A percentile compares a stretch with the other conserved stretches of the same genome.
These are phyloP conservation scores for Monopis laevigella DNA, from an alignment of 2,888 invertebrate genomes.

Conservation along the genomic window DNA sequence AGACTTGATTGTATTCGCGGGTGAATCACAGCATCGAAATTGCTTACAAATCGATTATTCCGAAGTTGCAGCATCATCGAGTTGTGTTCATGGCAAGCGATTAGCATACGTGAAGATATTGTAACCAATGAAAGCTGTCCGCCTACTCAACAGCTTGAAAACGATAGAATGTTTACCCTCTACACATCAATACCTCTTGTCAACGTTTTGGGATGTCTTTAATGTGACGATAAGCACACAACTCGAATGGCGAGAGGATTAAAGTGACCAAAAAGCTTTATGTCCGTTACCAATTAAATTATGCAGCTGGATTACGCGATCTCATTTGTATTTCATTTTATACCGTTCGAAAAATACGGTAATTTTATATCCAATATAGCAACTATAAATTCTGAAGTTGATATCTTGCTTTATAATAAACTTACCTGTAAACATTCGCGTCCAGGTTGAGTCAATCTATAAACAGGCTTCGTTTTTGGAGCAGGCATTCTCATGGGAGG, in stretches of 20 bases:
- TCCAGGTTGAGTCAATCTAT: constrained; percentile 42
- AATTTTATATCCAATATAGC: neutral
- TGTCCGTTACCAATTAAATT: constrained; percentile 31
- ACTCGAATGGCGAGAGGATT: neutral
- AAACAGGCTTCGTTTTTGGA: constrained; percentile 30
- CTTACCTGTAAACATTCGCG: constrained; percentile 50
- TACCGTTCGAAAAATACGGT: too few relatives aligned
- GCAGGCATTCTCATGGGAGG: constrained; percentile 50
- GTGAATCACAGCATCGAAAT: constrained; percentile 23
- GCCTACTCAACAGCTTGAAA: constrained; percentile 6
- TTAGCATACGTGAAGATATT: constrained; percentile 32
- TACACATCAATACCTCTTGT: neutral
- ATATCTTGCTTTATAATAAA: neutral
- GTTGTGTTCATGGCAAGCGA: constrained; percentile 24
- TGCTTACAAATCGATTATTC: constrained; percentile 35
- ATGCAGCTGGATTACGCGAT: constrained; percentile 28
- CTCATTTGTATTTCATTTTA: constrained; percentile 10
- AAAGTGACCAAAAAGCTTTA: constrained; percentile 5
- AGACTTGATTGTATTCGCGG: neutral
- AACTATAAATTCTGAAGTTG: neutral
- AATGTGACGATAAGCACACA: neutral
- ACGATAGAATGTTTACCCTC: too few relatives aligned
- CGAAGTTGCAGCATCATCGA: constrained; percentile 32
- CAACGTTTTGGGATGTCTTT: neutral
- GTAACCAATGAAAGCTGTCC: constrained; percentile 11